These are phyloP conservation scores for Podocnemis expansa DNA, from an alignment of 2,113 vertebrate species.

Conservation along the genomic window DNA sequence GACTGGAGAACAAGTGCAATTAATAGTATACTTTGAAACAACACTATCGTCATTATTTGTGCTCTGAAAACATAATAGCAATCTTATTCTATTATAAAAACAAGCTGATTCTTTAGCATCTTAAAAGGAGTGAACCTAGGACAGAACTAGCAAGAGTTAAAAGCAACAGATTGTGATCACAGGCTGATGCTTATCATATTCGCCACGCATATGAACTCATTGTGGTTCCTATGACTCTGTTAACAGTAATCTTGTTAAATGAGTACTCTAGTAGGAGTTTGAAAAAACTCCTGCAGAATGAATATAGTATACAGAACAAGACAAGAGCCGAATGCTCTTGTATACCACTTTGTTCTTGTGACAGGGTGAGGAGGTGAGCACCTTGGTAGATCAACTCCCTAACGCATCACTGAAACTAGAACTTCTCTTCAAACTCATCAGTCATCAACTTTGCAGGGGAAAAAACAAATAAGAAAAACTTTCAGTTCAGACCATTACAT, in stretches of 20 bases:
- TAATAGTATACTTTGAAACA: neutral
- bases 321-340: neutral
- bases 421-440: constrained; percentile 21
- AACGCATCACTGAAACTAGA: constrained; percentile 42
- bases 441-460: constrained; percentile 8
- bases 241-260: neutral
- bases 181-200: neutral
- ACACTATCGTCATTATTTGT: neutral
- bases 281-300: neutral
- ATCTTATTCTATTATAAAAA: neutral
- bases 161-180: neutral
- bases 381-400: constrained; percentile 11
- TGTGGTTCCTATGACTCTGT: neutral
- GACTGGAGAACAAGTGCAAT: fast-evolving
- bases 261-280: neutral
- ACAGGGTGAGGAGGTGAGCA: neutral
- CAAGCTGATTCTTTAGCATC: neutral
- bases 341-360: neutral
- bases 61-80: neutral
- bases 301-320: neutral
- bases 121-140: neutral
- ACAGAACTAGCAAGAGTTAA: neutral
- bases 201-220: neutral
- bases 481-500: constrained; percentile 36
- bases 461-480: neutral